These are phyloP conservation scores for Frankliniella fusca DNA, from an alignment of 2,888 invertebrate species.

Conservation along the genomic window DNA sequence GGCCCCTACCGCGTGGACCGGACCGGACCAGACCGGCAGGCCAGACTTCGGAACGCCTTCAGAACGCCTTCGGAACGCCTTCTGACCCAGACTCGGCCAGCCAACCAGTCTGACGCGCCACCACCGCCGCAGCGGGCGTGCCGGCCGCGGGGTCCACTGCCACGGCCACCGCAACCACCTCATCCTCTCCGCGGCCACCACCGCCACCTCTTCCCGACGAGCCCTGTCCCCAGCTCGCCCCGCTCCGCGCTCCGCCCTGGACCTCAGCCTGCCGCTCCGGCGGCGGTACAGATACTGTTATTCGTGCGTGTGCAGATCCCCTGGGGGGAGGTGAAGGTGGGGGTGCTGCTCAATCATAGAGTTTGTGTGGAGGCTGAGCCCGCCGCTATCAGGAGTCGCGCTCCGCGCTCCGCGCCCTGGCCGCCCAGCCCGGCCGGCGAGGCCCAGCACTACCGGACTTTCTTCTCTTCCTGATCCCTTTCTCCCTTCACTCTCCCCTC, in stretches of 20 bases:
- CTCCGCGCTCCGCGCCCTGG: not conserved
- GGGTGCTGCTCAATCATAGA: conserved; percentile 17
- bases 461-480: conserved; percentile 24
- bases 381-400: not conserved
- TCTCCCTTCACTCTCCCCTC: conserved; percentile 20
- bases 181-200: not conserved
- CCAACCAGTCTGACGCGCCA: conserved; percentile 3
- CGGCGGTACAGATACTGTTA: conserved; percentile 17
- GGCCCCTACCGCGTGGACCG: not conserved
- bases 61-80: conserved; percentile 21
- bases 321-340: not conserved
- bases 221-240: not conserved
- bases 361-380: conserved; percentile 9
- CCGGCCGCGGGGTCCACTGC: not conserved
- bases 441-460: not conserved
- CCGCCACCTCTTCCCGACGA: not conserved
- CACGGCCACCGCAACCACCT: not conserved
- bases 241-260: not conserved
- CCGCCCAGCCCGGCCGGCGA: not conserved
- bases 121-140: not conserved
- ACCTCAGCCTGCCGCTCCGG: not conserved
- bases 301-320: conserved; percentile 9
- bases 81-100: conserved; percentile 16
- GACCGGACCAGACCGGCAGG: not conserved
- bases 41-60: conserved; percentile 6